Evolutionary conservation across 2,888 invertebrate species (phyloP).

Genomic region (Octonoba sinensis): DNA sequence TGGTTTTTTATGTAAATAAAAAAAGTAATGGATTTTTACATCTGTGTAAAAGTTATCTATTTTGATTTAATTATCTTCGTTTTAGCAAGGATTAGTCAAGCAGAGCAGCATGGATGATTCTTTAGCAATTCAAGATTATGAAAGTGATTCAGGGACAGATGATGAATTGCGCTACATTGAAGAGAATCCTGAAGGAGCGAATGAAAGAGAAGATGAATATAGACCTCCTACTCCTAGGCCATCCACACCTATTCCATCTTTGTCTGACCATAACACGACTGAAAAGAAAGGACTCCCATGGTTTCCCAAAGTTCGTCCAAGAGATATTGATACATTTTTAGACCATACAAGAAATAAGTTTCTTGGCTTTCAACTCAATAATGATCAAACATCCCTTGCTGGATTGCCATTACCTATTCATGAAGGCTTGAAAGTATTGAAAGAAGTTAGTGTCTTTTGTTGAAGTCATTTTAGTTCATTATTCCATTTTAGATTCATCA

Average conservation of each 20-base stretch:
- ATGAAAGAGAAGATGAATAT: slow-evolving; percentile 44
- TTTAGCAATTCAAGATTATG: slow-evolving; percentile 80
- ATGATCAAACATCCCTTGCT: slow-evolving; percentile 88
- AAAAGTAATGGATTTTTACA: too few relatives aligned
- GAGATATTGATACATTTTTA: slow-evolving; percentile 92
- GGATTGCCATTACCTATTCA: slow-evolving; percentile 97
- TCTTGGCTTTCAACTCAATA: slow-evolving; percentile 89
- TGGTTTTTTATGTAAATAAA: too few relatives aligned
- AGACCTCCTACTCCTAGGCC: slow-evolving; percentile 75
- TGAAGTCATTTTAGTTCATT: neutral
- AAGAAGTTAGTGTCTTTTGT: slow-evolving; percentile 74
- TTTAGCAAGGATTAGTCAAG: slow-evolving; percentile 81
- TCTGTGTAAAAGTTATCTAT: too few relatives aligned
- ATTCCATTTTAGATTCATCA: neutral
- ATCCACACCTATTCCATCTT: slow-evolving; percentile 71
- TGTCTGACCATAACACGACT: slow-evolving; percentile 37
- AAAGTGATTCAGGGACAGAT: slow-evolving; percentile 74
- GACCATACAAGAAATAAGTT: slow-evolving; percentile 94
- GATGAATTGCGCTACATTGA: slow-evolving; percentile 72
- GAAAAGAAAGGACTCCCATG: slow-evolving; percentile 83
- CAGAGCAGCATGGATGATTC: slow-evolving; percentile 91
- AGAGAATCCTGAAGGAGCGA: slow-evolving; percentile 68
- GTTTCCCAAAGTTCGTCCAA: slow-evolving; percentile 94
- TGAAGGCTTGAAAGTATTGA: slow-evolving; percentile 92
- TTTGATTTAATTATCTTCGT: neutral